phyloP scores from a whole-genome alignment of 2,888 invertebrate species.

The Coremacera marginata region DNA sequence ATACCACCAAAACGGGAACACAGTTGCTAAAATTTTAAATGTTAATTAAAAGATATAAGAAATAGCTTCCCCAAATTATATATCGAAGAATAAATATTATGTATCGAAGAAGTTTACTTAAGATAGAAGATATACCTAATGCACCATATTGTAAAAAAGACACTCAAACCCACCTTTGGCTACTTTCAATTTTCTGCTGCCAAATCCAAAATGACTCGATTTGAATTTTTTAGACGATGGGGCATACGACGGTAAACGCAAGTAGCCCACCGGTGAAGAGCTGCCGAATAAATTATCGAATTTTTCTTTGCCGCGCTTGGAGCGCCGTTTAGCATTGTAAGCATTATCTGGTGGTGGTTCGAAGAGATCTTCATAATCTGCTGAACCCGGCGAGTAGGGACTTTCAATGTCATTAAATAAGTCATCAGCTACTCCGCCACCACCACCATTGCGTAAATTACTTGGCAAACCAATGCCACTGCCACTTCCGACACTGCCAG shows the following conservation, averaged over 20 bases:
- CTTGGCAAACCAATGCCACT: conserved; percentile 52
- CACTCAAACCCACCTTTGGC: conserved; percentile 66
- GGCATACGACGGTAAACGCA: conserved; percentile 55
- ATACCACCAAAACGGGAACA: conserved; percentile 6
- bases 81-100: neutral
- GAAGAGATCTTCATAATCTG: conserved; percentile 88
- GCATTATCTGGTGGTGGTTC: conserved; percentile 75
- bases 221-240: conserved; percentile 51
- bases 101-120: neutral
- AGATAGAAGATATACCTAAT: neutral
- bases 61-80: conserved; percentile 33
- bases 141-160: neutral
- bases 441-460: conserved; percentile 46
- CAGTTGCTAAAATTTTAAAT: neutral
- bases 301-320: conserved; percentile 62
- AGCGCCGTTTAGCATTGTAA: conserved; percentile 50
- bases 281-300: conserved; percentile 78
- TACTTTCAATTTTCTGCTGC: conserved; percentile 58
- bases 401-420: conserved; percentile 78
- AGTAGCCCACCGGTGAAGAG: conserved; percentile 68
- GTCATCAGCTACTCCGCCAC: conserved; percentile 68
- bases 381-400: conserved; percentile 91
- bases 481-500: conserved; percentile 57
- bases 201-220: conserved; percentile 47
- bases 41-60: conserved; percentile 13